Base-by-base conservation (phyloP, 92 coral and sea anemone genomes). In the Zoanthus sansibaricus region DNA sequence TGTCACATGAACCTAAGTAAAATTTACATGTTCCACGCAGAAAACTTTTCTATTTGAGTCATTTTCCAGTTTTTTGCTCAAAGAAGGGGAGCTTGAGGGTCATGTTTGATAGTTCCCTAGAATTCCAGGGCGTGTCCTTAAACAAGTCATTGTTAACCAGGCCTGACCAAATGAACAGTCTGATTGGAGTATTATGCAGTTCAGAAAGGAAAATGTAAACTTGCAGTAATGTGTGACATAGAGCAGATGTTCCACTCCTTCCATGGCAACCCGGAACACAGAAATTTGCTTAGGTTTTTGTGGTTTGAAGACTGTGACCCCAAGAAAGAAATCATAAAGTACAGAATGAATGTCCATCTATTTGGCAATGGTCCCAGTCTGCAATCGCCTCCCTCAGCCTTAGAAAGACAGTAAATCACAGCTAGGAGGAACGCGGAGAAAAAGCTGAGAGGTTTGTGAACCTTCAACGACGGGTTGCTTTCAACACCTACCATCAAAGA, bases 171-270 rank as follows among this genome's bases (percentile, higher is more conserved):
- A 62, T 62, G 69, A 62, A 13, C 21, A 62, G 69, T 62, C 21
- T 62, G 2, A 5, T 62, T 20, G 0, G 18, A 13, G 69, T 62
- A 17, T 0, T 62, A 67, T n/a, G 72, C 42, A 42, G 7, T 67
- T 67, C 7, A 7, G 72, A 32, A 67, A 67, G 72, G 37, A 67
- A 12, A 25, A 62, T n/a, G 70, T 67, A n/a, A n/a, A n/a, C n/a
- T n/a, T n/a, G 72, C 33, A 67, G 45, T 67, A 32, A 67, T 67
- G 44, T 21, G 72, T 30, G 91, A 67, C 20, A 42, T 67, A 13
- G 72, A 67, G 72, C 72, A 67, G 9, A 67, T 67, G 72, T 18
- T 67, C 20, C 69, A 62, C 69, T 62, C 21, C 2, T 62, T n/a
- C 16, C 69, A 15, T 14, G 69, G 16, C 9, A 75, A 47, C n/a